Conservation (phyloP, 2,888 invertebrate genomes). For the Lordiphosa andalusiaca region DNA sequence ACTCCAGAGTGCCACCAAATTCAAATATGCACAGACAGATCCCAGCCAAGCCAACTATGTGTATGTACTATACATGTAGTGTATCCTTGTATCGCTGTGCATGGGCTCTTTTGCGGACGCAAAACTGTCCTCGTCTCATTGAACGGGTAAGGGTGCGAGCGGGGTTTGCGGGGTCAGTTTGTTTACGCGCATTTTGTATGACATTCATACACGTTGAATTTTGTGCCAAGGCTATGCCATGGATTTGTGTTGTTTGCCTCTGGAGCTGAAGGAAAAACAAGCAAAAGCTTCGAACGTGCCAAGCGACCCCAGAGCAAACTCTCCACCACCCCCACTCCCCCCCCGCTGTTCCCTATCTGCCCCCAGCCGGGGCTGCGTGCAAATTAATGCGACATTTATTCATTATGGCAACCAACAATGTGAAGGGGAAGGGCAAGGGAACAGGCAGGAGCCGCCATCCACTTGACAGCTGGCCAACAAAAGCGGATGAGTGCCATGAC, state of each 20-base stretch:
- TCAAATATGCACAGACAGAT: constrained; percentile 40
- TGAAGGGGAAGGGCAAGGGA: background rate
- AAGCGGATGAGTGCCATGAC: constrained; percentile 27
- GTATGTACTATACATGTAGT: background rate
- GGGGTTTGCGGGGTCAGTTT: constrained; percentile 31
- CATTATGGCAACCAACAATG: constrained; percentile 51
- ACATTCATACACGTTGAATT: constrained; percentile 39
- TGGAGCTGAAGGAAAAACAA: constrained; percentile 33
- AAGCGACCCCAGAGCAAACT: constrained; percentile 15
- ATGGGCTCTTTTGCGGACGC: constrained; percentile 2
- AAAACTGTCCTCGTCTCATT: constrained; percentile 7
- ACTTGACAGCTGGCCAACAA: constrained; percentile 46
- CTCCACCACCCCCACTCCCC: too few relatives aligned
- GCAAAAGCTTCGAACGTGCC: constrained; percentile 36
- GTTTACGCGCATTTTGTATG: constrained; percentile 45
- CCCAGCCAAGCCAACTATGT: background rate
- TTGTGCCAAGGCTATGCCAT: constrained; percentile 39
- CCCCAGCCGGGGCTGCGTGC: constrained; percentile 49
- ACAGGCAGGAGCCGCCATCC: constrained; percentile 24
- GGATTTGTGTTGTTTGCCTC: constrained; percentile 46
- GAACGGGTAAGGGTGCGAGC: background rate
- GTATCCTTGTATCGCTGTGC: constrained; percentile 4
- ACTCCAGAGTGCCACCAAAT: constrained; percentile 57
- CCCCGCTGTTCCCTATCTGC: too few relatives aligned
- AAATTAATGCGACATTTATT: constrained; percentile 68